Base-by-base conservation (phyloP, 1,140 invertebrate species). In the Euura lappo region DNA sequence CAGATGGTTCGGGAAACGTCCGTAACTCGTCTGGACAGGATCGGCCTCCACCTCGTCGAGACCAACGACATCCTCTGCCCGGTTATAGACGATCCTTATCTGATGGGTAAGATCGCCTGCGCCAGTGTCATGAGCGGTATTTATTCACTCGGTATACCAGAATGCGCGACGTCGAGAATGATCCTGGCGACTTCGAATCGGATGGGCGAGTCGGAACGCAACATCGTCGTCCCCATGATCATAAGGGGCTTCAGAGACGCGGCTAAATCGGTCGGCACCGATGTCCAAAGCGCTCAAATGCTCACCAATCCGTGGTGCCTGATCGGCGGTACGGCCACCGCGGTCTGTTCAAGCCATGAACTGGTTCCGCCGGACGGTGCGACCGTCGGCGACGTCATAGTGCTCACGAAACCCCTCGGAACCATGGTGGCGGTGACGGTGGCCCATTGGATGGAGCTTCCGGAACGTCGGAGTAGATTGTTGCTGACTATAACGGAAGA, bases 31-130 rank as follows among this genome's bases (percentile, higher is more conserved):
- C 79, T 93, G 13, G 80, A 91, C 45, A 89, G 92, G 81, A 84
- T 85, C 74, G 90, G 90, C 10, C 83, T 93, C 6, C 90, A 88
- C 10, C 81, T 93, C 46, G 89, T 93, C n/a, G 92, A 93, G 79
- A 92, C 92, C 8, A 92, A 91, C 71, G 92, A 93, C 81, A 92
- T 91, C 79, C 91, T 93, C 76, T 93, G 93, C 80, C 92, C 92
- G 11, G 78, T 93, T 4, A 90, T 93, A 70, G 92, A 93, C 82
- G 92, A 93, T 79, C 92, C 93, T 42, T 93, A 93, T 76, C 89
- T 92, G 75, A 85, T 92, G 90, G 91, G 91, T 91, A 83, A 76
- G 80, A 90, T 92, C 65, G 87, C 91, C 10, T 91, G 89, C 83
- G 87, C 90, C 44, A 91, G 91, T 80, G 90, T 91, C n/a, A 78